Evolutionary conservation across 1,140 invertebrate genomes (phyloP), one percentile per base, ranked within the genome.

Genomic region (Dinoponera quadriceps): DNA sequence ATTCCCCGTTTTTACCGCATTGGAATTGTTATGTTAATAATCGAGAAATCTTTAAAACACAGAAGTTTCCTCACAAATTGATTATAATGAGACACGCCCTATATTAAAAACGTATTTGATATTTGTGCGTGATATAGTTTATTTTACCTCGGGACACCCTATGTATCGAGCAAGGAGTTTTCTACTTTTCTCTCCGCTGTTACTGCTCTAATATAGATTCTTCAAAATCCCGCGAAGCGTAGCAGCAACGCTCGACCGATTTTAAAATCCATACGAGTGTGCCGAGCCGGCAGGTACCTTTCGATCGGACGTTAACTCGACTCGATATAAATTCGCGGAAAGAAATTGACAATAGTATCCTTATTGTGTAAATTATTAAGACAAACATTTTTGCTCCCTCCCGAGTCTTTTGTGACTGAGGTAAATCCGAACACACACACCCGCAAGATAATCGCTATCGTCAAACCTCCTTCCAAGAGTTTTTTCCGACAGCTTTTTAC

Each of bases 181-280:
- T 49, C 68, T 33, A 33, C 7, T 33, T 33, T 33, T 33, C 33
- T 33, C n/a, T n/a, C n/a, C n/a, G n/a, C 33, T 33, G 33, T 7
- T 55, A 49, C 66, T n/a, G 25, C 49, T 33, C 68, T 29, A 33
- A 71, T 71, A 71, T 71, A 71, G 68, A 71, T 71, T 71, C 49
- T 71, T 71, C 25, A 48, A 69, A 69, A 55, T 65, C 29, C 62
- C 29, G 18, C 29, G 11, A 18, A 9, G 18, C 25, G 68, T 22
- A 48, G 33, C 33, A n/a, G n/a, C 22, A 16, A 22, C 16, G 48
- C 44, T 7, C 48, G 68, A 33, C 27, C 68, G 68, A 71, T 49
- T 71, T 71, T 33, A 69, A 16, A 49, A 55, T 54, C 68, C 27
- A 33, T 54, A 18, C 18, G 49, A 29, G 18, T 16, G 7, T 33